Base-by-base conservation (phyloP, 92 coral and sea anemone species). In the Isaurus tuberculatus region DNA sequence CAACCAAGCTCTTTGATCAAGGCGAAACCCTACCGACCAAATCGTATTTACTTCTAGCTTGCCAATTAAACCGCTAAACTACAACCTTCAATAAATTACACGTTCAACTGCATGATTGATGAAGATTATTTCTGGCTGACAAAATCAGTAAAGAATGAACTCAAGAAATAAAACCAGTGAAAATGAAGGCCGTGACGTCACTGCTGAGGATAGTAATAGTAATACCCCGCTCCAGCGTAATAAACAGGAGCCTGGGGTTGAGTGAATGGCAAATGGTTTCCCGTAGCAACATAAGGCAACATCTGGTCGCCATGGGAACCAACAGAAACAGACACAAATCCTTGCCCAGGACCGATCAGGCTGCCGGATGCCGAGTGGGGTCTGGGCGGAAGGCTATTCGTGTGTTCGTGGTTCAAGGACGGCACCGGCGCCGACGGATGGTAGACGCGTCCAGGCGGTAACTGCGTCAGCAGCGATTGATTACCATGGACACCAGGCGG, bases 331-430 rank as follows among this genome's bases (percentile, higher is more conserved):
- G 90, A 85, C 67, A 53, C 74, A 22, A 81, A 64, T 36, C 87
- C 92, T 32, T 83, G 90, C 73, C 92, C 95, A 63, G 88, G 75
- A 60, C 80, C 90, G 82, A 88, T 87, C 63, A 93, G 89, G 89
- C 83, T 91, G 53, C 98, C 98, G 15, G 98, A 89, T 11, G 98
- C 98, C 70, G 98, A 93, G 94, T 93, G 98, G 29, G 98, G 98
- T 83, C 98, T 90, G 57, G 98, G 91, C 0, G 98, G 98, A 65
- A 93, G 94, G 37, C 73, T 89, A 79, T 88, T 89, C 5, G 88
- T 73, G 43, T 89, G 94, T 33, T 89, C 94, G 36, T 86, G 94
- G 72, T 78, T 43, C 29, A 83, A 44, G 40, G 87, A n/a, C 25
- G 79, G 70, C 3, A 74, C 83, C 0, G 75, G 84, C 26, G 75